phyloP scores from a whole-genome alignment of 2,113 vertebrate species.

The Bostrychus sinensis region DNA sequence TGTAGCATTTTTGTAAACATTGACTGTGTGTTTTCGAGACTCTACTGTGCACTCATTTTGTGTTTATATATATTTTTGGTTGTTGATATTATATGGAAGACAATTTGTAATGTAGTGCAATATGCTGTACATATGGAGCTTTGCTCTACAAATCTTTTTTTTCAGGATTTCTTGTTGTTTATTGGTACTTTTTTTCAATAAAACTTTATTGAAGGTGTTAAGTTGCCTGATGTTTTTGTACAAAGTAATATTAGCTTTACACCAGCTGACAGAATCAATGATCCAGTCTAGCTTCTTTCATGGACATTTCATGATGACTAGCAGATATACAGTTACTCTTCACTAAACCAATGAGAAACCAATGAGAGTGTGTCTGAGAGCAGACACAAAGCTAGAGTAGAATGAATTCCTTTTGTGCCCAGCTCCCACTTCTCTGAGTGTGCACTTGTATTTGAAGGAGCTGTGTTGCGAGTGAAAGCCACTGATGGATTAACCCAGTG shows the following conservation, averaged over 20 bases:
- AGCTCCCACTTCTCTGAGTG: slow-evolving; percentile 25
- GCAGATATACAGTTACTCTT: neutral
- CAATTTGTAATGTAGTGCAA: slow-evolving; percentile 85
- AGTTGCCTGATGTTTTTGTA: slow-evolving; percentile 12
- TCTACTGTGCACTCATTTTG: slow-evolving; percentile 82
- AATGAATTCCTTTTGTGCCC: slow-evolving; percentile 19
- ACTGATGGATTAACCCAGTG: slow-evolving; percentile 54
- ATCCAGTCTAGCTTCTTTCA: neutral
- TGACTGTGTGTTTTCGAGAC: slow-evolving; percentile 86
- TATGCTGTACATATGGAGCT: slow-evolving; percentile 86
- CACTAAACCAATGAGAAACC: neutral
- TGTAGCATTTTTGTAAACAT: slow-evolving; percentile 88
- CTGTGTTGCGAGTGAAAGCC: slow-evolving; percentile 45
- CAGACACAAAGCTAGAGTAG: neutral
- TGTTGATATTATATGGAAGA: slow-evolving; percentile 80
- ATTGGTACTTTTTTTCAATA: slow-evolving; percentile 86
- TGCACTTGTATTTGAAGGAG: slow-evolving; percentile 32
- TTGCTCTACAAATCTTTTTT: slow-evolving; percentile 82
- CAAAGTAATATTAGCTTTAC: neutral
- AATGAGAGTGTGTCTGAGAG: neutral
- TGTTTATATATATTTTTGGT: slow-evolving; percentile 71
- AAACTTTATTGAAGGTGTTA: slow-evolving; percentile 79
- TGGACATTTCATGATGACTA: neutral
- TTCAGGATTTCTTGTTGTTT: slow-evolving; percentile 78
- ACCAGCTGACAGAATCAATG: neutral